These are phyloP conservation scores for Jaculus jaculus DNA, from an alignment of 2,113 vertebrate genomes.

Conservation along the genomic window DNA sequence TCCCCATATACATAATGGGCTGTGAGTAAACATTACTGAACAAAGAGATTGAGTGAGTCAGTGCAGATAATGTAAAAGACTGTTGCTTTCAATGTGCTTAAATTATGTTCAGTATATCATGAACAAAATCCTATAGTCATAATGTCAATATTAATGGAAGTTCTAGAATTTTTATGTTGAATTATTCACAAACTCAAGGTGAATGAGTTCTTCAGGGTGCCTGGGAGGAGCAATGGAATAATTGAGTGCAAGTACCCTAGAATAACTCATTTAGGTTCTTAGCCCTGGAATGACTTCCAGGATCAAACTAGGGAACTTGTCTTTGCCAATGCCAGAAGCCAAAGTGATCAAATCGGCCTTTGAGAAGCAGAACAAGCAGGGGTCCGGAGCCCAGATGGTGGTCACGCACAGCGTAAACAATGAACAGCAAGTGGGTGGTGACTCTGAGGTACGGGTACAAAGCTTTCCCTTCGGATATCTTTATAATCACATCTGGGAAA, in stretches of 20 bases:
- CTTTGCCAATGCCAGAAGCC: constrained; percentile 25
- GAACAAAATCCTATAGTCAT: constrained; percentile 19
- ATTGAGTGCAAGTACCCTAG: background rate
- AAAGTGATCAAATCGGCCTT: constrained; percentile 3
- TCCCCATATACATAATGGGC: background rate
- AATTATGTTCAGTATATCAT: constrained; percentile 23
- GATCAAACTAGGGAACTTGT: background rate
- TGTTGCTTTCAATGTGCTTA: background rate
- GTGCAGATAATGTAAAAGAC: constrained; percentile 35
- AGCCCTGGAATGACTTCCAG: constrained; percentile 30
- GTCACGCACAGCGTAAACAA: background rate
- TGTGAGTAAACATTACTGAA: constrained; percentile 15
- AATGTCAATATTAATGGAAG: constrained; percentile 55
- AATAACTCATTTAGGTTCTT: constrained; percentile 51
- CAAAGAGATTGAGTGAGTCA: constrained; percentile 26
- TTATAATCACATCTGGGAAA: constrained; percentile 18
- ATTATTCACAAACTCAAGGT: constrained; percentile 61
- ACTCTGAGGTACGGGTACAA: background rate
- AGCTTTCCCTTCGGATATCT: constrained; percentile 3
- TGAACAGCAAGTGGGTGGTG: background rate
- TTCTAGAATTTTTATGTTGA: constrained; percentile 55
- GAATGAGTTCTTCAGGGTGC: constrained; percentile 48
- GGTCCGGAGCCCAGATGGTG: constrained; percentile 16
- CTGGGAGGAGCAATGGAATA: constrained; percentile 26
- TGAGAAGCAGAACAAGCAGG: background rate